A percentile compares a stretch with the other conserved stretches of the same genome.
Conservation (phyloP, 1,140 invertebrate genomes). For the Ephestia elutella region DNA sequence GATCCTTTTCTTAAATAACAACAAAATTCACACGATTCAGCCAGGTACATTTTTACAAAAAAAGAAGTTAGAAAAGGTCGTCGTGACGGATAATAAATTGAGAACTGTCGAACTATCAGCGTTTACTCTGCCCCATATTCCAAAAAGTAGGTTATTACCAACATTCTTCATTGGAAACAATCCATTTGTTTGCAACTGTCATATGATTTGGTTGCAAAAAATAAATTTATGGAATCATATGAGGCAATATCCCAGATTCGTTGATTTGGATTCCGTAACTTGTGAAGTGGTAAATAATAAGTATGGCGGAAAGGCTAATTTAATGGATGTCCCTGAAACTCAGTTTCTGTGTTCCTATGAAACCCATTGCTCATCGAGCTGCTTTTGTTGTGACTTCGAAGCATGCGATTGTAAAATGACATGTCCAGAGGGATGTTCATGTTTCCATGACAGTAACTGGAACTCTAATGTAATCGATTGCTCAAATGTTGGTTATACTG, state of each 20-base stretch:
- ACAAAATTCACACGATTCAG: slow-evolving; percentile 82
- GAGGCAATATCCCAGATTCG: slow-evolving; percentile 86
- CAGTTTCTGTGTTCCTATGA: slow-evolving; percentile 91
- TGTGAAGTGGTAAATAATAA: slow-evolving; percentile 89
- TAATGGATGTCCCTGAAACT: slow-evolving; percentile 85
- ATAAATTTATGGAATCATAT: slow-evolving; percentile 81
- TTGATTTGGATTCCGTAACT: slow-evolving; percentile 87
- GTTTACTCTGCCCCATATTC: slow-evolving; percentile 79
- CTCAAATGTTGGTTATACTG: slow-evolving; percentile 82
- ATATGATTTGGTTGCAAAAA: slow-evolving; percentile 88
- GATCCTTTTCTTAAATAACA: slow-evolving; percentile 85
- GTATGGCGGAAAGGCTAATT: slow-evolving; percentile 83
- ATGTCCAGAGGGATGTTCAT: slow-evolving; percentile 89
- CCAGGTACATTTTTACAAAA: slow-evolving; percentile 85
- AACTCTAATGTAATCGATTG: slow-evolving; percentile 92
- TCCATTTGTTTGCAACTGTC: slow-evolving; percentile 88
- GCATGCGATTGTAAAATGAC: slow-evolving; percentile 94
- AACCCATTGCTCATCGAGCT: slow-evolving; percentile 89
- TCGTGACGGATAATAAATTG: slow-evolving; percentile 84
- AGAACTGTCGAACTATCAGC: slow-evolving; percentile 83
- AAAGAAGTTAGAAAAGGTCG: slow-evolving; percentile 82
- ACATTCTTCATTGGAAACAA: slow-evolving; percentile 88
- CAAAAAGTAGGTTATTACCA: slow-evolving; percentile 78
- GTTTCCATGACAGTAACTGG: slow-evolving; percentile 93
- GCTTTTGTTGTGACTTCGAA: slow-evolving; percentile 92